Evolutionary conservation across 2,797 vertebrate species (phyloP).

Genomic region (Pseudochirops cupreus): DNA sequence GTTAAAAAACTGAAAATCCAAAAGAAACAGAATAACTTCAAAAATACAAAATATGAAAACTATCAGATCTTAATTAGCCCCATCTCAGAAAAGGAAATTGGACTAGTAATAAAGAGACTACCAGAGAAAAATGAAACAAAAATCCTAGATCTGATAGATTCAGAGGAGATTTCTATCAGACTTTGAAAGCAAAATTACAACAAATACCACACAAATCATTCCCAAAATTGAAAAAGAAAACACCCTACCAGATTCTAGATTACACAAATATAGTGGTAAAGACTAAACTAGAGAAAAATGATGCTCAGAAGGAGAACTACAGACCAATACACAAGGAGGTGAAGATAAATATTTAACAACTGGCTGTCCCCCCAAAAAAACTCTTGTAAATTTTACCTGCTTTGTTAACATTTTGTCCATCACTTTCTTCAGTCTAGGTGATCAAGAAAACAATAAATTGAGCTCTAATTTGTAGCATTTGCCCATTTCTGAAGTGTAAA

Average conservation of each 20-base stretch:
- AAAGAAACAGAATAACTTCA: neutral
- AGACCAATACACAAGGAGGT: fast-evolving
- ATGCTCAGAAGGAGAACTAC: neutral
- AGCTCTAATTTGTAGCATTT: neutral
- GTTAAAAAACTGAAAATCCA: neutral
- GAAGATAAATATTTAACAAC: neutral
- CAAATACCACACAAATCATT: neutral
- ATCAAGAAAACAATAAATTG: neutral
- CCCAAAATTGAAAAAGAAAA: neutral
- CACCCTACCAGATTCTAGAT: neutral
- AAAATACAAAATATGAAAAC: neutral
- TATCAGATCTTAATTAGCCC: neutral
- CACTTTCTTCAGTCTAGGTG: neutral
- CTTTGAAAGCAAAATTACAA: neutral
- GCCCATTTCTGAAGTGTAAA: neutral
- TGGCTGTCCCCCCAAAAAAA: neutral
- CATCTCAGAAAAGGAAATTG: neutral
- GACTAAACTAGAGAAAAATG: neutral
- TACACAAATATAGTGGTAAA: neutral
- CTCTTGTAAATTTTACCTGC: neutral
- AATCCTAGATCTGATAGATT: neutral
- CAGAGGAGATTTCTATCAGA: neutral
- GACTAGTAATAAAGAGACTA: neutral
- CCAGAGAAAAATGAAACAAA: neutral
- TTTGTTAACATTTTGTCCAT: neutral